Conservation (phyloP, 2,797 vertebrate genomes). For the Ptychobarbus kaznakovi region DNA sequence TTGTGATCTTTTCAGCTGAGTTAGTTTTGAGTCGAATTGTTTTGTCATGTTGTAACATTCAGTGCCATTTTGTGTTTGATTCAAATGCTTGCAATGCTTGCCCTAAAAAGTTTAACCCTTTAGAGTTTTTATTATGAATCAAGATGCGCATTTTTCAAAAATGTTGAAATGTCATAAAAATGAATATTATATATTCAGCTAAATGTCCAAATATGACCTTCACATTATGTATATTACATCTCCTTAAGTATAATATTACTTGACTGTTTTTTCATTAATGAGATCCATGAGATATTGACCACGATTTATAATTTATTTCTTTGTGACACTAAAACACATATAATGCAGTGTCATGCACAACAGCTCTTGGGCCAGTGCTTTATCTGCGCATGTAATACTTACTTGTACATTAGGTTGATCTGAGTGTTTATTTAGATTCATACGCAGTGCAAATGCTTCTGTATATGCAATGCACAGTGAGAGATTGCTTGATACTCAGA, state of each 20-base stretch:
- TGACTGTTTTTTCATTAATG: neutral
- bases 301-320: neutral
- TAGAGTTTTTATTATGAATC: conserved; percentile 1
- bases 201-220: neutral
- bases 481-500: conserved; percentile 21
- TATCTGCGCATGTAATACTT: neutral
- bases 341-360: conserved; percentile 11
- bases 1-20: neutral
- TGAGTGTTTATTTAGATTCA: conserved; percentile 2
- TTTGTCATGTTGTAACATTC: neutral
- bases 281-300: neutral
- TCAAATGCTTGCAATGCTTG: neutral
- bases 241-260: neutral
- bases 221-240: conserved; percentile 9
- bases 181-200: conserved; percentile 1
- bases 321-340: neutral
- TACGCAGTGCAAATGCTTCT: conserved; percentile 9
- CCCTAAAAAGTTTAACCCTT: neutral
- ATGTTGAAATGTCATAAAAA: conserved; percentile 1
- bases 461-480: neutral
- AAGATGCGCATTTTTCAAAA: neutral
- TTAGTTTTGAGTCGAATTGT: neutral
- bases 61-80: neutral
- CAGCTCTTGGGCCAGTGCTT: neutral
- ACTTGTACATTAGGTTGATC: neutral